phyloP scores from a whole-genome alignment of 2,797 vertebrate genomes.

The Alcedo atthis region DNA sequence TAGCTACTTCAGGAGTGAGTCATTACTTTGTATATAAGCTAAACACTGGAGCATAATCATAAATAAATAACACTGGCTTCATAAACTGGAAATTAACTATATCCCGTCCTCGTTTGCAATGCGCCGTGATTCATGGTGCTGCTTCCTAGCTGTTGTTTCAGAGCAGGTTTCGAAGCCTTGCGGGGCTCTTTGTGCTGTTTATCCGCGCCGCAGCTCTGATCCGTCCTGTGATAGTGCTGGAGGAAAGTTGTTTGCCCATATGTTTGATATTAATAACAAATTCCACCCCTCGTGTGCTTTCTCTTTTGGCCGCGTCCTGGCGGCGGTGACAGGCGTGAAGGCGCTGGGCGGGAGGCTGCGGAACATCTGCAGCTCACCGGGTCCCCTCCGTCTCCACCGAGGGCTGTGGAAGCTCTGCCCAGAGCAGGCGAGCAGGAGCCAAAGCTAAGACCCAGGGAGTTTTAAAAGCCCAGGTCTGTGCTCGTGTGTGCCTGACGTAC shows the following conservation, averaged over 20 bases:
- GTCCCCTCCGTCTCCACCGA: background rate
- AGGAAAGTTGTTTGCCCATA: background rate
- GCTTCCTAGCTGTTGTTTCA: conserved; percentile 18
- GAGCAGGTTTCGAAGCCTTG: background rate
- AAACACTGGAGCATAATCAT: conserved; percentile 55
- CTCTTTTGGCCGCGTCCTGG: background rate
- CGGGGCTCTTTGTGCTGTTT: background rate
- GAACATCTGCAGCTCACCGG: background rate
- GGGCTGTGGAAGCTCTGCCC: background rate
- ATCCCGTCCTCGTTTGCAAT: conserved; percentile 14
- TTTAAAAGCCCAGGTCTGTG: background rate
- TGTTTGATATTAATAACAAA: background rate
- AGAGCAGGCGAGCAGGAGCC: background rate
- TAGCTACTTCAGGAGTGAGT: conserved; percentile 60
- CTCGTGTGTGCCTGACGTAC: fast-evolving
- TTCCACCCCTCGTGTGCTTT: background rate
- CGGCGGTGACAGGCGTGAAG: background rate
- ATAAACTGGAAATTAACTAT: conserved; percentile 61
- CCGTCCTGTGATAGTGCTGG: background rate
- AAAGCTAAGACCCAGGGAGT: background rate
- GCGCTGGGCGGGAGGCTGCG: background rate
- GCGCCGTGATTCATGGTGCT: conserved; percentile 22
- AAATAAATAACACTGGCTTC: conserved; percentile 61
- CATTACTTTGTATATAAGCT: conserved; percentile 52
- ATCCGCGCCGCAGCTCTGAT: background rate